Base-by-base conservation (phyloP, 2,888 invertebrate species). In the Colletes collaris region DNA sequence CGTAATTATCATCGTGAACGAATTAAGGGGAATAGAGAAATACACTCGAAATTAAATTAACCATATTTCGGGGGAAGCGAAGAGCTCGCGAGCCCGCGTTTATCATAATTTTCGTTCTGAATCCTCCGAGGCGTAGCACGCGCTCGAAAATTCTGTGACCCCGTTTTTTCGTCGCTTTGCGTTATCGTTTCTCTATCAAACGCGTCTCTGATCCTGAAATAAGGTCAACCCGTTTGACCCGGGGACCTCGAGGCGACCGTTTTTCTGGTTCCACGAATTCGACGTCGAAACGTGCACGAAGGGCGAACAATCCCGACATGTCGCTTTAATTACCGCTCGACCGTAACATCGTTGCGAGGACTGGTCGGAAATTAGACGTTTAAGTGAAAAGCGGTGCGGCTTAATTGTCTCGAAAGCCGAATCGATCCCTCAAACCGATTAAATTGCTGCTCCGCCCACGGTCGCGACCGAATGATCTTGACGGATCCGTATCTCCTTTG, bases 261-360 rank as follows among this genome's bases (percentile, higher is more conserved):
- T 70, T 49, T 63, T 35, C 19, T 44, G 46, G 63, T 67, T 35
- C 40, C 44, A 19, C 62, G 58, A 53, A 37, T 44, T 58, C 53
- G 40, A 35, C 40, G 58, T 59, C 52, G 50, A 64, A 68, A 49
- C 50, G 35, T 11, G 35, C 67, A 11, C 62, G 44, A 35, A 13
- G 46, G 16, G 44, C 16, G 59, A 40, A 64, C 63, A 64, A 52
- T 64, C 59, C 46, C 10, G 40, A 77, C 68, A 68, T 68, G 76
- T 76, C 77, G 63, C 68, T 76, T 77, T 77, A 76, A 77, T 77
- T 77, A 67, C 64, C 56, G 62, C 35, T 62, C 55, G 76, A 66
- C 60, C 55, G 76, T 74, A 62, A 62, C 76, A 63, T 67, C 56
- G 75, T 55, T n/a, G 66, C 55, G 56, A 56, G 66, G 56, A 7